Evolutionary conservation across 2,797 vertebrate genomes (phyloP).

Genomic region (Podarcis lilfordi): DNA sequence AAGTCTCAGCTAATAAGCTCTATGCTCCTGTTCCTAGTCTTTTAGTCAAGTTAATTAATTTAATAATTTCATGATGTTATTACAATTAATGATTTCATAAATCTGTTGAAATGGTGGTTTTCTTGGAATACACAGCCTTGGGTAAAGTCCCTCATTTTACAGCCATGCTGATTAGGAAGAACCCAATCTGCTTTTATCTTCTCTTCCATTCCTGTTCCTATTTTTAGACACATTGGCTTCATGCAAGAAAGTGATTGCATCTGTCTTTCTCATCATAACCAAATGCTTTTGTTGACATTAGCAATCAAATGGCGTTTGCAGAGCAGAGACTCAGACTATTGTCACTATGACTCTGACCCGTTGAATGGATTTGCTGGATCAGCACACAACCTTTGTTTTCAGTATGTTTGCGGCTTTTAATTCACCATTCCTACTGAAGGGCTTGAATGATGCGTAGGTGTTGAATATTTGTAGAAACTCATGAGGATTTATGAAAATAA

Average conservation of each 20-base stretch:
- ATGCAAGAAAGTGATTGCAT: conserved; percentile 21
- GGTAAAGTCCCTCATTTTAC: background rate
- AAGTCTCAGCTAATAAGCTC: background rate
- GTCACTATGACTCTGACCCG: background rate
- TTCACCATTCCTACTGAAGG: background rate
- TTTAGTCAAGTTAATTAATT: background rate
- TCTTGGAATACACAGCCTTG: background rate
- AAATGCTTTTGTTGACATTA: conserved; percentile 32
- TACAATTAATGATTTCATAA: background rate
- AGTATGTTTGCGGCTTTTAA: background rate
- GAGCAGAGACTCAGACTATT: background rate
- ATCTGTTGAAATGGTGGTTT: no score
- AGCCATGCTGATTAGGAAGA: background rate
- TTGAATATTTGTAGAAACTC: background rate
- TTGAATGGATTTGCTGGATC: background rate
- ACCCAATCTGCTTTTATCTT: conserved; percentile 16
- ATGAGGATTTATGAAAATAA: background rate
- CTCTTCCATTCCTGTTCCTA: conserved; percentile 15
- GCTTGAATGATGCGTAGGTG: background rate
- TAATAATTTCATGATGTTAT: background rate
- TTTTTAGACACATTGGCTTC: conserved; percentile 24
- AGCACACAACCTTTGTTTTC: background rate
- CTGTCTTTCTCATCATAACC: conserved; percentile 12
- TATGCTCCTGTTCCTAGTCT: background rate
- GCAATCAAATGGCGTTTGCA: conserved; percentile 4